Evolutionary conservation across 64 coral and sea anemone species (phyloP), one percentile per base, ranked within the genome.

Genomic region (Montipora capricornis): DNA sequence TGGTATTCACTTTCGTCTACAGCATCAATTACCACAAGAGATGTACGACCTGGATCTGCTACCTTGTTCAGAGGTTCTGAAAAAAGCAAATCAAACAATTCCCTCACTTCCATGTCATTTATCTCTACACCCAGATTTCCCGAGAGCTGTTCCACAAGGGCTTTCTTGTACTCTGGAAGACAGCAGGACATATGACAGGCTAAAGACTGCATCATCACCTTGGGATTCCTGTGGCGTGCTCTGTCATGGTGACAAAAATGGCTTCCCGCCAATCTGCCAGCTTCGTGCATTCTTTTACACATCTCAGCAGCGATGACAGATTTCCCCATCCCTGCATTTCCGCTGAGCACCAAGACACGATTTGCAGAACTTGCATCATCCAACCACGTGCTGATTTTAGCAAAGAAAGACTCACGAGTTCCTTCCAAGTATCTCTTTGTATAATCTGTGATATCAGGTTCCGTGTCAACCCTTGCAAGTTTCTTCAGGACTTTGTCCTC

Each of bases 1-100:
- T 87, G 20, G 70, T 78, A 85, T 29, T 83, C 81, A 77, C 91
- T 62, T 79, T 93, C 91, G n/a, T 93, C 91, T 44, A 93, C 17
- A 15, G 49, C 91, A 93, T 93, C 91, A 14, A 93, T 61, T 29
- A 93, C 83, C 29, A 87, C 62, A 2, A 93, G 69, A 46, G 64
- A 58, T 8, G 46, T 47, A 3, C 37, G 22, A 55, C 76, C 73
- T 20, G 69, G 80, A 8, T 75, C 24, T 2, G 8, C 16, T 51
- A 80, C 58, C 8, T 20, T 52, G 12, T 22, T 77, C 9, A 47
- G 46, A 46, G 94, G 94, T 53, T 78, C 78, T 49, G 83, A 69
- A 12, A 96, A 76, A 7, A 96, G 78, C 55, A 89, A 2, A 46
- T 78, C 92, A 68, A 92, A 81, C 67, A 92, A 47, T 45, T 96